Conservation (phyloP, 2,797 vertebrate genomes). For the Acanthurus leucopareius region DNA sequence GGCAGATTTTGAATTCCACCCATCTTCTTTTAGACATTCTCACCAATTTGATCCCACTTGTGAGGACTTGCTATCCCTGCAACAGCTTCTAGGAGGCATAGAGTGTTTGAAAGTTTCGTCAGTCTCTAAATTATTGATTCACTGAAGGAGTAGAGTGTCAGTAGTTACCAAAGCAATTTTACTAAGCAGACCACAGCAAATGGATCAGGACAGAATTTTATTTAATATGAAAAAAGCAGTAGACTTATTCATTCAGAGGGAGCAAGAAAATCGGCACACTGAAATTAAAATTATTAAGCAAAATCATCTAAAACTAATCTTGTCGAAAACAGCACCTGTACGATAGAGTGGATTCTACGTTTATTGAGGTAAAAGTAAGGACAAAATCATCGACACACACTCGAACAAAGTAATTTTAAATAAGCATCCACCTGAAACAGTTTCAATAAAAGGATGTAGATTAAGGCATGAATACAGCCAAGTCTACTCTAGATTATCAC, state of each 20-base stretch:
- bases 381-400: neutral
- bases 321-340: neutral
- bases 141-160: constrained; percentile 83
- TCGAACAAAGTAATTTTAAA: no score
- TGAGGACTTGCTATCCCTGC: constrained; percentile 37
- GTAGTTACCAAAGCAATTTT: constrained; percentile 85
- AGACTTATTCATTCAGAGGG: neutral
- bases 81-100: constrained; percentile 61
- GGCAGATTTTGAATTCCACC: constrained; percentile 90
- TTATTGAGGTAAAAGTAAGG: neutral
- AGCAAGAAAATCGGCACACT: neutral
- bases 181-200: constrained; percentile 45
- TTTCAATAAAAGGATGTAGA: no score
- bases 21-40: constrained; percentile 91
- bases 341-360: no score
- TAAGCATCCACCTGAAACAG: no score
- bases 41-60: constrained; percentile 56
- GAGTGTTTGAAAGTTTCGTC: constrained; percentile 79
- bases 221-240: constrained; percentile 38
- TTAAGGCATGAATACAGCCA: no score
- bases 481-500: no score
- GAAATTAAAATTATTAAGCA: neutral
- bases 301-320: neutral
- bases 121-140: constrained; percentile 91
- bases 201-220: constrained; percentile 27